Base-by-base conservation (phyloP, 2,888 invertebrate species). In the Troides oblongomaculatus region DNA sequence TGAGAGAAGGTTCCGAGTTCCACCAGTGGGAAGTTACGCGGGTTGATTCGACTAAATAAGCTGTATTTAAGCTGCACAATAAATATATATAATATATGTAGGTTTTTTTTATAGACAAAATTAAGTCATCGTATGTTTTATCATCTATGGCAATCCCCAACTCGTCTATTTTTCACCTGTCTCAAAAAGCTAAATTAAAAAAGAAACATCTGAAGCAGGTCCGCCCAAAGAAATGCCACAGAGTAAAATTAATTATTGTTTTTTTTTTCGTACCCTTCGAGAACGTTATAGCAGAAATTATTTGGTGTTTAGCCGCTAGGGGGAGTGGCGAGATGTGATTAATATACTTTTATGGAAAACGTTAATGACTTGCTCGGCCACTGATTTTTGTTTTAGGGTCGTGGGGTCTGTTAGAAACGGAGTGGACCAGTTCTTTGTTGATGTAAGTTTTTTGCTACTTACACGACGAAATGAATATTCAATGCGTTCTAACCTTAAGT, bases 281-380 rank as follows among this genome's bases (percentile, higher is more conserved):
- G 84, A 86, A 88, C 84, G 85, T 81, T 89, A 83, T 82, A 84
- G 87, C 89, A 88, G 85, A 89, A 89, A 90, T 92, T 89, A 91
- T 91, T 92, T 91, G 90, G 91, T 90, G 84, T 90, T 92, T 92
- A 89, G 87, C 90, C 89, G 89, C 83, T 79, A 81, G 87, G 79
- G 88, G 91, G 91, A 89, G 92, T 80, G 87, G 89, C 77, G 67
- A 73, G 76, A 75, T 77, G 81, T 90, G 90, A 92, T 92, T 92
- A 90, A 92, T 91, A 89, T 86, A 89, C 86, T 90, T 89, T 88
- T 89, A 86, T 85, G 86, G 86, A 89, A 89, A 88, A 88, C 85
- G 81, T 82, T 90, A 90, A 90, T 89, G 88, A 90, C 84, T 82
- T 81, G 73, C 77, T 73, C 78, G 80, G 78, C 77, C 78, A 77